phyloP scores from a whole-genome alignment of 2,888 invertebrate genomes.

The Mystacides longicornis region DNA sequence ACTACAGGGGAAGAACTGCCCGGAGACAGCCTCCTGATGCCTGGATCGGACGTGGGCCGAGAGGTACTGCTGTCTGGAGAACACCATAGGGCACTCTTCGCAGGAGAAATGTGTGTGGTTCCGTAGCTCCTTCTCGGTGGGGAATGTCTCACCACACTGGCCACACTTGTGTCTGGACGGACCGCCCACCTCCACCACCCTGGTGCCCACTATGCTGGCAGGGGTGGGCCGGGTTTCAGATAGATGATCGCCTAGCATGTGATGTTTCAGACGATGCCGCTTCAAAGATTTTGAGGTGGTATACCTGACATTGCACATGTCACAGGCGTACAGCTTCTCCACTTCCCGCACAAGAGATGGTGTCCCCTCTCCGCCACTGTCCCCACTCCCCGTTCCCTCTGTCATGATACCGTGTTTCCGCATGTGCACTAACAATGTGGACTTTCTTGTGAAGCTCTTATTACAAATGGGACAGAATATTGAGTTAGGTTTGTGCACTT shows the following conservation, averaged over 20 bases:
- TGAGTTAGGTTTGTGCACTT: conserved; percentile 47
- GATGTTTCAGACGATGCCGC: conserved; percentile 53
- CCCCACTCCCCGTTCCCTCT: conserved; percentile 33
- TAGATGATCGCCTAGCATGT: conserved; percentile 34
- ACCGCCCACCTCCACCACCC: conserved; percentile 38
- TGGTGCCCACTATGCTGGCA: conserved; percentile 35
- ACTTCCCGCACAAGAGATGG: conserved; percentile 31
- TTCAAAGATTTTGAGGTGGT: conserved; percentile 50
- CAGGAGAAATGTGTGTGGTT: conserved; percentile 52
- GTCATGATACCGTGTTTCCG: conserved; percentile 39
- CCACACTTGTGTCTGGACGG: conserved; percentile 42
- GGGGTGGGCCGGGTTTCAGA: conserved; percentile 38
- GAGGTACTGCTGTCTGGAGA: conserved; percentile 42
- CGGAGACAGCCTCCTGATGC: conserved; percentile 47
- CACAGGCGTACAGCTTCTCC: conserved; percentile 46
- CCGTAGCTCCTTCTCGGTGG: conserved; percentile 47
- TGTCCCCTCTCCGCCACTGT: conserved; percentile 19
- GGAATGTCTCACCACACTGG: conserved; percentile 50
- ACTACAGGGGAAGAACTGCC: conserved; percentile 50
- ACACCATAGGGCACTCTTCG: conserved; percentile 51
- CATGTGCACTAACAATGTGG: conserved; percentile 56
- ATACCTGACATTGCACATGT: conserved; percentile 54
- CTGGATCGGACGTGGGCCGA: conserved; percentile 46
- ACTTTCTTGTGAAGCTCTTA: conserved; percentile 55
- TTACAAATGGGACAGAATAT: conserved; percentile 56